Conservation (phyloP, 2,888 invertebrate genomes). For the Andricus curvator region DNA sequence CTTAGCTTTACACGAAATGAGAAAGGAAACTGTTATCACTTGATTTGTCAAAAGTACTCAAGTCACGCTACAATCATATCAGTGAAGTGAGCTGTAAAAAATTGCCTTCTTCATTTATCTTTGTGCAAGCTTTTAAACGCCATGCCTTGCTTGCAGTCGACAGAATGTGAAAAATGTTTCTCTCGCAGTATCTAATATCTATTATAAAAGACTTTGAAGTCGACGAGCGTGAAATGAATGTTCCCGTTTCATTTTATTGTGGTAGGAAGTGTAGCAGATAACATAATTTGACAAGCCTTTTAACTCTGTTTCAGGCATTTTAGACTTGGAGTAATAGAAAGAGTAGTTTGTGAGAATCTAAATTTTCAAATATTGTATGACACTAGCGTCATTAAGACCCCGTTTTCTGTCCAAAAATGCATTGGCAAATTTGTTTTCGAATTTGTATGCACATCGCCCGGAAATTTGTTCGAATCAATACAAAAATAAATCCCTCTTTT, state of each 20-base stretch:
- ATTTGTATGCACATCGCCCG: too few species aligned
- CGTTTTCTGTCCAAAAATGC: too few species aligned
- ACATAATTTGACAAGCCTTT: constrained; percentile 3
- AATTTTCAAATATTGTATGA: too few species aligned
- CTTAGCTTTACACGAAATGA: too few species aligned
- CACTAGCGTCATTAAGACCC: too few species aligned
- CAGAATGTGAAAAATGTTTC: background rate
- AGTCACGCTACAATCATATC: background rate
- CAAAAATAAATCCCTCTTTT: too few species aligned
- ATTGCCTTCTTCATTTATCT: background rate
- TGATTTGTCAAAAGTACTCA: background rate
- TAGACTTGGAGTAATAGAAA: too few species aligned
- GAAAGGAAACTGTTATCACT: too few species aligned
- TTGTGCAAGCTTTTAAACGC: background rate
- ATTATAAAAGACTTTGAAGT: background rate
- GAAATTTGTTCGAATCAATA: too few species aligned
- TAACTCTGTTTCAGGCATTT: constrained; percentile 6
- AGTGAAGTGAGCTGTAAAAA: background rate
- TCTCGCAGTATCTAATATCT: background rate
- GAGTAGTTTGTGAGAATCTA: too few species aligned
- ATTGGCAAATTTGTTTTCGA: too few species aligned
- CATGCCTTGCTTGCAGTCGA: background rate
- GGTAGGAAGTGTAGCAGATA: background rate
- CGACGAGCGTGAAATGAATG: background rate
- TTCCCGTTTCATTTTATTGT: background rate